Percentiles rank a stretch among this genome's conserved stretches.
Evolutionary conservation across 1,140 invertebrate species (phyloP).

Genomic region (Fopius arisanus): DNA sequence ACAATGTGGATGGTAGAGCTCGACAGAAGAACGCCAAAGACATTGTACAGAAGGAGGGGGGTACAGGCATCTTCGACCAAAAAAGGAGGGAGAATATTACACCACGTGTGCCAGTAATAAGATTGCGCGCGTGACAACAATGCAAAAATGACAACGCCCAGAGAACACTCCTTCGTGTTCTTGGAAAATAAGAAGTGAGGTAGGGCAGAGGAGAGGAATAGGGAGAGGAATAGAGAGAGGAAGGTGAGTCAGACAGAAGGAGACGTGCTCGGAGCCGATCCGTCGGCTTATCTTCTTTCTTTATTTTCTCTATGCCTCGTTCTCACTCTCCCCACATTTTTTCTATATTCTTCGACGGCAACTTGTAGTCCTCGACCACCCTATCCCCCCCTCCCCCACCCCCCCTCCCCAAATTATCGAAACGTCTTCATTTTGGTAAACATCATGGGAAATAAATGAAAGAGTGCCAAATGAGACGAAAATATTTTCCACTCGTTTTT

Average conservation of each 20-base stretch:
- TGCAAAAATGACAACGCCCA: slow-evolving; percentile 51
- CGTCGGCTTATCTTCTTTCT: not conserved
- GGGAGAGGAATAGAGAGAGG: not conserved
- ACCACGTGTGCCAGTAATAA: slow-evolving; percentile 61
- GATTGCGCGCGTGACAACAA: slow-evolving; percentile 59
- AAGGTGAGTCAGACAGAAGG: not conserved
- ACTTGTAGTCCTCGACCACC: not conserved
- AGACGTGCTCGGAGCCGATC: not conserved
- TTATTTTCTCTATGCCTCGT: not conserved
- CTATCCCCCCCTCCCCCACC: too few relatives aligned
- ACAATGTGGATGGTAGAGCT: slow-evolving; percentile 39
- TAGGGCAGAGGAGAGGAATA: slow-evolving; percentile 23
- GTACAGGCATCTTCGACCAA: not conserved
- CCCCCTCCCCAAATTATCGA: not conserved
- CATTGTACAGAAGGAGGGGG: not conserved
- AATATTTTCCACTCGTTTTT: not conserved
- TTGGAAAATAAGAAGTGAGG: slow-evolving; percentile 14
- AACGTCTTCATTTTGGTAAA: not conserved
- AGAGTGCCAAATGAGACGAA: not conserved
- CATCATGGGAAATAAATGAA: not conserved
- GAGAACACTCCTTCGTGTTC: not conserved
- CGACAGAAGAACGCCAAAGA: slow-evolving; percentile 19
- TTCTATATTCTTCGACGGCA: not conserved
- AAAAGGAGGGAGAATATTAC: slow-evolving; percentile 51
- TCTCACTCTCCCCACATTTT: not conserved